Percentiles rank a stretch among this genome's conserved stretches.
phyloP scores from a whole-genome alignment of 1,140 invertebrate genomes.

The Phymastichus coffea region DNA sequence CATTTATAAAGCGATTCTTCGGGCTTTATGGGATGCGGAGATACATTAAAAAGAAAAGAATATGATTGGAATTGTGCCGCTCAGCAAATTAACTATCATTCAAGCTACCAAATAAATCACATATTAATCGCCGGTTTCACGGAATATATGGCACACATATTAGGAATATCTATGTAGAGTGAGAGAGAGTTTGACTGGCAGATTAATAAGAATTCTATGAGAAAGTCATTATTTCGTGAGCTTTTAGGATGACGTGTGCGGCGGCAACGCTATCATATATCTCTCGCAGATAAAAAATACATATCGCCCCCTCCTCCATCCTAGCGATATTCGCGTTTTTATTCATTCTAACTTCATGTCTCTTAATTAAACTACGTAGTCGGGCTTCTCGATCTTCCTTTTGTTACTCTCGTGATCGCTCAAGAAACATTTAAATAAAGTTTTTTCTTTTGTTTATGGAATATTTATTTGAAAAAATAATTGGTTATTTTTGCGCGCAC shows the following conservation, averaged over 20 bases:
- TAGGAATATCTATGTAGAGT: background rate
- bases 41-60: too few relatives aligned
- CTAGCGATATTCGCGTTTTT: background rate
- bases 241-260: background rate
- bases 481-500: too few relatives aligned
- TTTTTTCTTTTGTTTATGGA: conserved; percentile 4
- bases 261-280: too few relatives aligned
- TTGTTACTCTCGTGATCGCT: background rate
- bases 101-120: background rate
- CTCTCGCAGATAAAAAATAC: too few relatives aligned
- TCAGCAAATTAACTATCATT: background rate
- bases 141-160: background rate
- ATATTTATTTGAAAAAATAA: too few relatives aligned
- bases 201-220: conserved; percentile 7
- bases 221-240: conserved; percentile 1
- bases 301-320: too few relatives aligned
- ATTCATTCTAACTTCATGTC: background rate
- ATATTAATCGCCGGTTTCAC: background rate
- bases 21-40: too few relatives aligned
- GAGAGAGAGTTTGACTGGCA: conserved; percentile 2
- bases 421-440: conserved; percentile 1
- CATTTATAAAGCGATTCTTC: too few relatives aligned
- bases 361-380: background rate
- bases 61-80: too few relatives aligned
- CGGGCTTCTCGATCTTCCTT: background rate